Evolutionary conservation across 2,888 invertebrate genomes (phyloP).

Genomic region (Acrobasis consociella): DNA sequence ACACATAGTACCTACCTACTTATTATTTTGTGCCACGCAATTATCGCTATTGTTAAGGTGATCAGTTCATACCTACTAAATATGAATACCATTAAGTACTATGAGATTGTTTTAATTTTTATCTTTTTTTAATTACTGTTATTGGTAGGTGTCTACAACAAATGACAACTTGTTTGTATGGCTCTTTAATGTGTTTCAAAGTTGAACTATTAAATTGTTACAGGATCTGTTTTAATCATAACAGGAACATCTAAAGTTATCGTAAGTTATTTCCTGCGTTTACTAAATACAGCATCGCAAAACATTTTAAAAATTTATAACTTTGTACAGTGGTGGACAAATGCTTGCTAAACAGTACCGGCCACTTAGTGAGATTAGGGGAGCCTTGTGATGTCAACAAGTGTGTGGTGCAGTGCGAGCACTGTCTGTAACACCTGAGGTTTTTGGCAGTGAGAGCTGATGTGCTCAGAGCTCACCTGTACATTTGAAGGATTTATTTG

Average conservation of each 20-base stretch:
- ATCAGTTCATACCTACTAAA: not conserved
- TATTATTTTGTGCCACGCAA: not conserved
- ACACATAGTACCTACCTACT: too few relatives aligned
- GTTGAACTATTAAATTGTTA: constrained; percentile 53
- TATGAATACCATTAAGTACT: not conserved
- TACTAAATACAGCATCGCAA: not conserved
- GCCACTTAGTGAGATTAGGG: too few relatives aligned
- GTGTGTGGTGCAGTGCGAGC: too few relatives aligned
- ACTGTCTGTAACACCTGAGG: too few relatives aligned
- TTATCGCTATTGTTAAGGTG: not conserved
- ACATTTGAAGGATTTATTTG: too few relatives aligned
- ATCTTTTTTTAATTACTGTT: not conserved
- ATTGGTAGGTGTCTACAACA: not conserved
- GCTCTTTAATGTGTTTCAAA: constrained; percentile 6
- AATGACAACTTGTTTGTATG: not conserved
- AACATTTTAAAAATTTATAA: not conserved
- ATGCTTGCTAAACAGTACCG: too few relatives aligned
- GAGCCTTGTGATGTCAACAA: too few relatives aligned
- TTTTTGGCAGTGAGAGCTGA: too few relatives aligned
- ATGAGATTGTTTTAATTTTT: not conserved
- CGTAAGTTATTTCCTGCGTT: constrained; percentile 48
- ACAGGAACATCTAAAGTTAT: constrained; percentile 48
- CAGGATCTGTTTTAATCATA: constrained; percentile 58
- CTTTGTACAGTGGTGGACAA: not conserved
- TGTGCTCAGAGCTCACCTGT: too few relatives aligned